Conservation (phyloP, 2,888 invertebrate genomes). For the Crossocerus cetratus region DNA sequence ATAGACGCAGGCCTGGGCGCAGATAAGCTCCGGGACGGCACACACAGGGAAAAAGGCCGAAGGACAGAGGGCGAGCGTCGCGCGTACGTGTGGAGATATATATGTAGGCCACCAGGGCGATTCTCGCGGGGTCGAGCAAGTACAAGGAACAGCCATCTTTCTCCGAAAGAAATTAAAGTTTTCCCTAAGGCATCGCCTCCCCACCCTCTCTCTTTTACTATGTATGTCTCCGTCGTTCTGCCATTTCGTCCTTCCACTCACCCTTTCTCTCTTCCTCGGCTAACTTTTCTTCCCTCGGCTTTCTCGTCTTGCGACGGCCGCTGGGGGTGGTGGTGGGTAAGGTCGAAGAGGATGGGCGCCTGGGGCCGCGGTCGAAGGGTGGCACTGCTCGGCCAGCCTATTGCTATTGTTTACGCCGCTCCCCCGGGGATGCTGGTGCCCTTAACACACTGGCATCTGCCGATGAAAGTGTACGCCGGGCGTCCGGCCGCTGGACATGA, state of each 20-base stretch:
- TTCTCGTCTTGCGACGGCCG: conserved; percentile 51
- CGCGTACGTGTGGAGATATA: background rate
- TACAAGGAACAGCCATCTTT: conserved; percentile 68
- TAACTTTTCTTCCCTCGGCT: conserved; percentile 17
- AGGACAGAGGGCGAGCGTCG: too few species aligned
- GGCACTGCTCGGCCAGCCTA: conserved; percentile 60
- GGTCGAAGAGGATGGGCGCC: conserved; percentile 35
- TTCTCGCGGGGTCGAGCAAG: conserved; percentile 50
- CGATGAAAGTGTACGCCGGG: conserved; percentile 65
- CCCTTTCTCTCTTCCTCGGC: conserved; percentile 12
- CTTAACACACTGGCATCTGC: conserved; percentile 65
- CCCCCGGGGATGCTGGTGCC: conserved; percentile 61
- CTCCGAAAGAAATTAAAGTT: conserved; percentile 73
- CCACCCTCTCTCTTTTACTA: background rate
- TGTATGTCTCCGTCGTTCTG: conserved; percentile 4
- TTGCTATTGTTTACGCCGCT: conserved; percentile 70
- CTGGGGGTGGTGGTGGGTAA: conserved; percentile 52
- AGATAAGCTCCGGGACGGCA: background rate
- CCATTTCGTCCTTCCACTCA: background rate
- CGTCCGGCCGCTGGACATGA: conserved; percentile 45
- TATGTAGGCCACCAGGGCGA: conserved; percentile 26
- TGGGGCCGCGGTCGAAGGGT: conserved; percentile 46
- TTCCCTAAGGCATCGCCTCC: conserved; percentile 67
- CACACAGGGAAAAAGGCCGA: background rate
- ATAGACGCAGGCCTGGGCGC: conserved; percentile 11